Evolutionary conservation across 92 coral and sea anemone genomes (phyloP).

Genomic region (Siderastrea siderea): DNA sequence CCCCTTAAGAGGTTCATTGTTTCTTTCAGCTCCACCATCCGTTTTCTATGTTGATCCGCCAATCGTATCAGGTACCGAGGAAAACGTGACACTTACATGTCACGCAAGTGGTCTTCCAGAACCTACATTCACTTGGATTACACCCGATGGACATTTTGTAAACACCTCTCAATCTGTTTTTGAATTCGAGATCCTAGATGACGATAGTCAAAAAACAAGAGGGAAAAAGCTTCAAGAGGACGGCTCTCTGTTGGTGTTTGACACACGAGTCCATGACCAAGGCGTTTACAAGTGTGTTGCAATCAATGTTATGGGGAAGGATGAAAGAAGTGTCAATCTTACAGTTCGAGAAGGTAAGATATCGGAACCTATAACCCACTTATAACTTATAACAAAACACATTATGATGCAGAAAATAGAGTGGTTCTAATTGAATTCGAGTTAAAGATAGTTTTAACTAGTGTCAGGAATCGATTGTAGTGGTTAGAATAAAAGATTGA

Average conservation of each 20-base stretch:
- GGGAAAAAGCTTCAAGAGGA: constrained; percentile 58
- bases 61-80: constrained; percentile 55
- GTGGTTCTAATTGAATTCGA: too few species aligned
- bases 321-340: constrained; percentile 42
- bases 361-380: too few species aligned
- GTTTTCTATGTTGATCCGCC: constrained; percentile 42
- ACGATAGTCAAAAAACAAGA: constrained; percentile 29
- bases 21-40: constrained; percentile 56
- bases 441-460: too few species aligned
- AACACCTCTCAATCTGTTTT: constrained; percentile 33
- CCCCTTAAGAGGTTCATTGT: too few species aligned
- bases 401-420: too few species aligned
- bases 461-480: too few species aligned
- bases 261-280: constrained; percentile 51
- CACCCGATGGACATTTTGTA: constrained; percentile 46
- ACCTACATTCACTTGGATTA: constrained; percentile 69
- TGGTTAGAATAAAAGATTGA: too few species aligned
- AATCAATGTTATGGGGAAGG: constrained; percentile 57
- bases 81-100: constrained; percentile 81
- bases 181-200: constrained; percentile 63
- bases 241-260: constrained; percentile 69
- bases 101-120: constrained; percentile 68
- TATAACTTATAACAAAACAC: too few species aligned
- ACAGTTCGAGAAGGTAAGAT: constrained; percentile 70
- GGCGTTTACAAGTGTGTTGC: constrained; percentile 80